A percentile compares a stretch with the other conserved stretches of the same genome.
Evolutionary conservation across 2,113 vertebrate genomes (phyloP).

Genomic region (Halichoerus grypus): DNA sequence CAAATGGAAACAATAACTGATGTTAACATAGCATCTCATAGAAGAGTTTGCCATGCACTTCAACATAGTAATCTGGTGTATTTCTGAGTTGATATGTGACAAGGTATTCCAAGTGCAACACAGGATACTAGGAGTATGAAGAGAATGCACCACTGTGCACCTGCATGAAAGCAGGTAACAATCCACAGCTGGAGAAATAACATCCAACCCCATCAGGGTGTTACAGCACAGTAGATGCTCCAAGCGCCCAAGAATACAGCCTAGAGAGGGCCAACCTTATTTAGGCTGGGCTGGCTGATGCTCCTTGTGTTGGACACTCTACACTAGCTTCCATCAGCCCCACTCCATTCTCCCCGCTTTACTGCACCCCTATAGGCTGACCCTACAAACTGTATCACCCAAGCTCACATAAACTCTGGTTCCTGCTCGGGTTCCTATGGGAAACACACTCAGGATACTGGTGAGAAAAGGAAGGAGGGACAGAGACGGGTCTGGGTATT

Average conservation of each 20-base stretch:
- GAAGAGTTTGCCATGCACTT: not conserved
- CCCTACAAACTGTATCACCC: not conserved
- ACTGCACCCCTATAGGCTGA: not conserved
- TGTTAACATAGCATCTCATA: not conserved
- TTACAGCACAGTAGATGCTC: not conserved
- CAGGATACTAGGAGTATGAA: not conserved
- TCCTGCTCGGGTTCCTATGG: not conserved
- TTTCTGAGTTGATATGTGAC: not conserved
- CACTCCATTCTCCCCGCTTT: not conserved
- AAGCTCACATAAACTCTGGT: not conserved
- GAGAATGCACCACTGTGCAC: not conserved
- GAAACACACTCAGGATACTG: not conserved
- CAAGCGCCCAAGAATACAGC: not conserved
- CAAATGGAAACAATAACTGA: not conserved
- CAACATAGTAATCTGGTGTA: not conserved
- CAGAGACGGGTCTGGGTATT: not conserved
- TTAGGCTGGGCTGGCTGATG: not conserved
- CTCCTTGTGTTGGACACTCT: not conserved
- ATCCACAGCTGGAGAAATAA: not conserved
- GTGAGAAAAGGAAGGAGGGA: not conserved
- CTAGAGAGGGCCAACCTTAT: not conserved
- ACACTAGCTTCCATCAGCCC: no score
- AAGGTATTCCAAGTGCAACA: not conserved
- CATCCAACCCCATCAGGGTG: not conserved
- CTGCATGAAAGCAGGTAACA: not conserved